Conservation (phyloP, 2,888 invertebrate species). For the Oscheius sp. region DNA sequence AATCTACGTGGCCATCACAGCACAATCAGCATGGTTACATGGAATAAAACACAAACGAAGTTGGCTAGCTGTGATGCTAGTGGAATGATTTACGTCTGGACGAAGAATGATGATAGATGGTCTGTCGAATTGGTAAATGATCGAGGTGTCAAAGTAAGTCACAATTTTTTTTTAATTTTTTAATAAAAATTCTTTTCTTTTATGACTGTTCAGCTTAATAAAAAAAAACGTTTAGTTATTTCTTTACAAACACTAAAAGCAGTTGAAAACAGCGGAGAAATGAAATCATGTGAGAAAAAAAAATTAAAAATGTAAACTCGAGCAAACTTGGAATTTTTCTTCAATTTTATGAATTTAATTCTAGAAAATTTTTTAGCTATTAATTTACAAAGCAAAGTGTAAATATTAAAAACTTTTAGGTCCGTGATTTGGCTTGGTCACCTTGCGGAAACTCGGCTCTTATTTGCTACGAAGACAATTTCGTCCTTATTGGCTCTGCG, state of each 20-base stretch:
- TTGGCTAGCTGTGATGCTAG: slow-evolving; percentile 95
- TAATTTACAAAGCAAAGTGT: too few relatives aligned
- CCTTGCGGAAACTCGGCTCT: slow-evolving; percentile 98
- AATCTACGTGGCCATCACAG: slow-evolving; percentile 90
- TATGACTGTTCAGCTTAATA: too few relatives aligned
- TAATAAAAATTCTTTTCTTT: too few relatives aligned
- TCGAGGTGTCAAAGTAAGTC: slow-evolving; percentile 88
- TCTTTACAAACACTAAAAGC: too few relatives aligned
- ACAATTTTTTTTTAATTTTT: neutral
- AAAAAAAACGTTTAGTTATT: too few relatives aligned
- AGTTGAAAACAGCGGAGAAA: too few relatives aligned
- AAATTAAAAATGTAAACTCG: too few relatives aligned
- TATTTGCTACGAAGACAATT: slow-evolving; percentile 97
- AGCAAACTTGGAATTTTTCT: too few relatives aligned
- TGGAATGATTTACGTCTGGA: slow-evolving; percentile 95
- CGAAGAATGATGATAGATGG: slow-evolving; percentile 98
- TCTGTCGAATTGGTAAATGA: slow-evolving; percentile 98
- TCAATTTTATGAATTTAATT: neutral
- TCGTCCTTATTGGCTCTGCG: slow-evolving; percentile 84
- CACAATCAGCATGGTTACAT: slow-evolving; percentile 78
- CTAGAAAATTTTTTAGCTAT: too few relatives aligned
- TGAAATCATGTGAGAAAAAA: too few relatives aligned
- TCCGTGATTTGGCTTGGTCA: slow-evolving; percentile 97
- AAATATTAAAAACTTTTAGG: too few relatives aligned
- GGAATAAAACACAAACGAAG: slow-evolving; percentile 98